Evolutionary conservation across 2,797 vertebrate genomes (phyloP).

Genomic region (Rhinella marina): DNA sequence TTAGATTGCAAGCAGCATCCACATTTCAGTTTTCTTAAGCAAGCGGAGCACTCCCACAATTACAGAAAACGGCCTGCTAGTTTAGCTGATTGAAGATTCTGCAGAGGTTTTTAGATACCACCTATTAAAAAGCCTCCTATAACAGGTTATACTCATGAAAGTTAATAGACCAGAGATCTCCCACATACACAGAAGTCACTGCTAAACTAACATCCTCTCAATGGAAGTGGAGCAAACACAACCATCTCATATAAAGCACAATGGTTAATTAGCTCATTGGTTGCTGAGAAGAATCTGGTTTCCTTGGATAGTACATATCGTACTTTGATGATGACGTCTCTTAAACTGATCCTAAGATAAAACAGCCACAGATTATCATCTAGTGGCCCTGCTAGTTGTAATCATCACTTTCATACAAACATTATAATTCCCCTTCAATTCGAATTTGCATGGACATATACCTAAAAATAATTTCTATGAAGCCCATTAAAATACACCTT

Average conservation of each 20-base stretch:
- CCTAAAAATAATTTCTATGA: background rate
- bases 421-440: background rate
- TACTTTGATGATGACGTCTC: background rate
- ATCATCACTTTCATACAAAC: background rate
- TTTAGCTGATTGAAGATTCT: conserved; percentile 28
- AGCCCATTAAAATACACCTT: conserved; percentile 34
- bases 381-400: background rate
- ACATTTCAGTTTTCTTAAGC: background rate
- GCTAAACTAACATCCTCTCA: background rate
- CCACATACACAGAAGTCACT: conserved; percentile 19
- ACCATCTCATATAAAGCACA: background rate
- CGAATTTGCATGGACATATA: background rate
- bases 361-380: no score
- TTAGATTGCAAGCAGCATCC: background rate
- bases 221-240: background rate
- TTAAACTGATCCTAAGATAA: background rate
- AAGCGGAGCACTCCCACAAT: background rate
- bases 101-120: background rate
- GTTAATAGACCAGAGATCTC: conserved; percentile 40
- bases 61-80: background rate
- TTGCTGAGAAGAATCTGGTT: background rate
- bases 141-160: conserved; percentile 34
- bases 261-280: conserved; percentile 21
- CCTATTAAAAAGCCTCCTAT: conserved; percentile 31
- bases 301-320: background rate